Conservation (phyloP, 2,888 invertebrate species). For the Anticlea derivata region DNA sequence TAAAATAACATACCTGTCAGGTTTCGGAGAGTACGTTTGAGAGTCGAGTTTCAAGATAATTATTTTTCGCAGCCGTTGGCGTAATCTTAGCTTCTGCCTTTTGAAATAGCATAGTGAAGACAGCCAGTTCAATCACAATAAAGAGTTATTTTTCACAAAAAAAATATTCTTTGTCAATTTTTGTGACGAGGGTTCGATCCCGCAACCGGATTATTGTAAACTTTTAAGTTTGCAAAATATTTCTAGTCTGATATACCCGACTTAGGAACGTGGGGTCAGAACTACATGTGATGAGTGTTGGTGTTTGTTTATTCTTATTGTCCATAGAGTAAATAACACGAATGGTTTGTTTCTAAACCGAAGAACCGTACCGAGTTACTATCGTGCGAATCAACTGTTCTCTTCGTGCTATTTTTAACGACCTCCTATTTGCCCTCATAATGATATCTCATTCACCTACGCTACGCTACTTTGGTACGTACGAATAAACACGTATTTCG, state of each 20-base stretch:
- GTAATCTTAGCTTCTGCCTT: not conserved
- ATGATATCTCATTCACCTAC: not conserved
- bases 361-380: too few relatives aligned
- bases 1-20: slow-evolving; percentile 3
- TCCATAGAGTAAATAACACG: too few relatives aligned
- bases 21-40: slow-evolving; percentile 9
- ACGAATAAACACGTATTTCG: slow-evolving; percentile 10
- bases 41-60: slow-evolving; percentile 11
- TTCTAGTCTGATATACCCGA: too few relatives aligned
- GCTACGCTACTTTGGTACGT: not conserved
- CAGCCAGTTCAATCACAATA: not conserved
- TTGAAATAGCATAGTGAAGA: not conserved
- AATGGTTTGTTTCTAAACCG: too few relatives aligned
- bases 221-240: too few relatives aligned
- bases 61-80: not conserved
- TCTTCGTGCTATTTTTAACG: not conserved
- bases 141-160: too few relatives aligned
- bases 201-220: too few relatives aligned
- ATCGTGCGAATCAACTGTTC: not conserved
- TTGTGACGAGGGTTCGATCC: too few relatives aligned
- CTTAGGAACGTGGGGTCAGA: too few relatives aligned
- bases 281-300: too few relatives aligned
- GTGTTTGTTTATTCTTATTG: too few relatives aligned
- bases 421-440: not conserved
- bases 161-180: too few relatives aligned